Evolutionary conservation across 2,113 vertebrate species (phyloP).

Genomic region (Pogona vitticeps): DNA sequence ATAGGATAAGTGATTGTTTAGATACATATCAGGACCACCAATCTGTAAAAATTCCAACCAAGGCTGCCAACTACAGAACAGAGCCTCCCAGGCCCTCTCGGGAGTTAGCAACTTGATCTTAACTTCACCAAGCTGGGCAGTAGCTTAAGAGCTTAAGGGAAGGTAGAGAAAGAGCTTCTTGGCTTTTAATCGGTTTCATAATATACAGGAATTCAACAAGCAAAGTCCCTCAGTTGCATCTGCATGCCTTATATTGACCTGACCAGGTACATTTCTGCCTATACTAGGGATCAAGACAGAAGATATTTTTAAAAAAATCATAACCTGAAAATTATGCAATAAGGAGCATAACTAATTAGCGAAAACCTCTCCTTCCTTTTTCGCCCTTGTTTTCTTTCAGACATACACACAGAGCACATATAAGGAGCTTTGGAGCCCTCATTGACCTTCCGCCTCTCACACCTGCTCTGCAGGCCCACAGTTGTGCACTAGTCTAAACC

Average conservation of each 20-base stretch:
- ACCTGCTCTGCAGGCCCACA: not conserved
- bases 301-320: not conserved
- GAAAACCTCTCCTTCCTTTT: not conserved
- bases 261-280: not conserved
- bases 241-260: not conserved
- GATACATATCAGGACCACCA: no score
- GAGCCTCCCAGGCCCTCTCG: no score
- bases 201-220: no score
- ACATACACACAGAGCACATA: not conserved
- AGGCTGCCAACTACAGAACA: no score
- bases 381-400: not conserved
- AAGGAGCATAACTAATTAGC: not conserved
- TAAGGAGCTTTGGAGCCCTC: slow-evolving; percentile 7
- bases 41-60: no score
- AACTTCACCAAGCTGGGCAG: no score
- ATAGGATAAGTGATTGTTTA: no score
- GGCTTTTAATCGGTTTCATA: not conserved
- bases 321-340: not conserved
- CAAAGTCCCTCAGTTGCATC: not conserved
- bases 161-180: no score
- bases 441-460: not conserved
- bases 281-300: not conserved
- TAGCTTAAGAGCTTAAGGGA: no score
- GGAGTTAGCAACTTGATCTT: no score
- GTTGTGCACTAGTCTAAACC: not conserved